phyloP scores from a whole-genome alignment of 2,113 vertebrate species.

The Antennarius striatus region DNA sequence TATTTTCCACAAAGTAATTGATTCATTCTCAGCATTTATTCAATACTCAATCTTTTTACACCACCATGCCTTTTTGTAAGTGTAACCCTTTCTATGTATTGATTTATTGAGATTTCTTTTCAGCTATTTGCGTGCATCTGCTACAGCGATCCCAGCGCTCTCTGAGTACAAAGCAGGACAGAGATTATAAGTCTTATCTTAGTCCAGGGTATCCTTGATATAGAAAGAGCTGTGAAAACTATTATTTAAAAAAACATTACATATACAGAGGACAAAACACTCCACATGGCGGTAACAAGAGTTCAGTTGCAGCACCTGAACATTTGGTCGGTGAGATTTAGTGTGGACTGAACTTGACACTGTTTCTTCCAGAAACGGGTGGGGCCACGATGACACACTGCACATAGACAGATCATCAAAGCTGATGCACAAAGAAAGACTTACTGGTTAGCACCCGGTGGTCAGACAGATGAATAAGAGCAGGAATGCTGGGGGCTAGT shows the following conservation, averaged over 20 bases:
- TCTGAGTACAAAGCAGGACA: not conserved
- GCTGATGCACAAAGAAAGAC: conserved; percentile 40
- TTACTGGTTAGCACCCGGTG: conserved; percentile 29
- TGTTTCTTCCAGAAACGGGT: conserved; percentile 45
- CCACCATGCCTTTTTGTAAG: not conserved
- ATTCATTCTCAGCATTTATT: too few species aligned
- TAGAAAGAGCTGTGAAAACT: not conserved
- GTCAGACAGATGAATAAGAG: conserved; percentile 27
- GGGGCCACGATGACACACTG: conserved; percentile 40
- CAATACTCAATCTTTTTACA: not conserved
- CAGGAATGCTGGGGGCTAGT: conserved; percentile 12
- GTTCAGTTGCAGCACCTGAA: conserved; percentile 16
- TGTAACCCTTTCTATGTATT: not conserved
- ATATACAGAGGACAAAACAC: conserved; percentile 7
- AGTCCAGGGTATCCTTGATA: not conserved
- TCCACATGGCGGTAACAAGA: not conserved
- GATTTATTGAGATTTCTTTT: not conserved
- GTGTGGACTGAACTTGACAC: conserved; percentile 34
- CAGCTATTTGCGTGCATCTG: not conserved
- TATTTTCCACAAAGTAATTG: too few species aligned
- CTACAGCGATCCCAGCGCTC: not conserved
- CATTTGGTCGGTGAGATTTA: conserved; percentile 36
- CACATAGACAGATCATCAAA: conserved; percentile 41
- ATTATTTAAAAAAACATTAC: not conserved
- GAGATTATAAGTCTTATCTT: not conserved